Evolutionary conservation across 2,113 vertebrate genomes (phyloP).

Genomic region (Dromaius novaehollandiae): DNA sequence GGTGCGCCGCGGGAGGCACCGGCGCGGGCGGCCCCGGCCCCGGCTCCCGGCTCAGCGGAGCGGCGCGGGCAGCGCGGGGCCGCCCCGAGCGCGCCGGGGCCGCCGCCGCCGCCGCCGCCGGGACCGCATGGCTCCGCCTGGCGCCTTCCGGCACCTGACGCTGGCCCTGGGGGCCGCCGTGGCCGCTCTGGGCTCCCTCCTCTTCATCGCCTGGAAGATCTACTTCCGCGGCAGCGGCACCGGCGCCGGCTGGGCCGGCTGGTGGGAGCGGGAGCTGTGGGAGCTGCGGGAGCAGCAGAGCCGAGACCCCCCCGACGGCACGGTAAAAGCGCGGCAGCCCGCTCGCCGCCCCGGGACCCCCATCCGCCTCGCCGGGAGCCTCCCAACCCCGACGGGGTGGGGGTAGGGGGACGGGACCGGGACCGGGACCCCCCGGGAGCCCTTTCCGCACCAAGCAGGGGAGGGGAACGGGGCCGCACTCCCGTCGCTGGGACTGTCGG

Average conservation of each 20-base stretch:
- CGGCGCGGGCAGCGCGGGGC: fast-evolving
- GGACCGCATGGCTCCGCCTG: slow-evolving; percentile 70
- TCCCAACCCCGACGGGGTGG: not conserved
- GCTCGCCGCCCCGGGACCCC: not conserved
- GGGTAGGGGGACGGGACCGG: too few relatives aligned
- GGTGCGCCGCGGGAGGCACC: not conserved
- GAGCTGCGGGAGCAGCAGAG: not conserved
- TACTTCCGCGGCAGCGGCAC: slow-evolving; percentile 70
- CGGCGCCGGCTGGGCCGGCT: not conserved
- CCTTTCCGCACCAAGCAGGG: not conserved
- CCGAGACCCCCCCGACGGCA: not conserved
- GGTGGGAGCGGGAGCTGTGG: slow-evolving; percentile 16
- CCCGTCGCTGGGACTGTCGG: not conserved
- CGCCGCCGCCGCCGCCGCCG: not conserved
- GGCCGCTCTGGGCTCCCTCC: slow-evolving; percentile 84
- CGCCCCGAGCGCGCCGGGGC: not conserved
- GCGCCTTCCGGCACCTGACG: slow-evolving; percentile 61
- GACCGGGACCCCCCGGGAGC: not conserved
- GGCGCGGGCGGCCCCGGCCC: too few relatives aligned
- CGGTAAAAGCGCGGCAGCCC: not conserved
- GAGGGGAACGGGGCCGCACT: not conserved
- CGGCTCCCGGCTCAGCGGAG: too few relatives aligned
- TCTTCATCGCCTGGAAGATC: slow-evolving; percentile 84
- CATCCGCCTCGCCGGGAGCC: not conserved
- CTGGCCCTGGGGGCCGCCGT: slow-evolving; percentile 83